Conservation (phyloP, 2,113 vertebrate genomes). For the Pelecanus crispus region DNA sequence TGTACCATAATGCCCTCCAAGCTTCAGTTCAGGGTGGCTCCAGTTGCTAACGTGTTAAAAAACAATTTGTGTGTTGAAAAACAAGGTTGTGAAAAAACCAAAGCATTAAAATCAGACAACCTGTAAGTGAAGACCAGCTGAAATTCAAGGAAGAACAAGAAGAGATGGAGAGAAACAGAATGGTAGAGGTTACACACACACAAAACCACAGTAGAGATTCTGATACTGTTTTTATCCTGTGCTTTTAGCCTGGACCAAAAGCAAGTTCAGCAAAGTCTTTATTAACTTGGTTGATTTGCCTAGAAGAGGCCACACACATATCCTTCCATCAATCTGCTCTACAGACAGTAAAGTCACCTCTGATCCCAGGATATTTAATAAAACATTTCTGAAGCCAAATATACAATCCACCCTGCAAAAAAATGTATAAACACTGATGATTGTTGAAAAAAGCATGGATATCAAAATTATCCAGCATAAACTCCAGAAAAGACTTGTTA, state of each 20-base stretch:
- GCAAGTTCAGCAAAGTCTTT: background rate
- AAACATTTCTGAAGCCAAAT: conserved; percentile 27
- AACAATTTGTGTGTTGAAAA: too few relatives aligned
- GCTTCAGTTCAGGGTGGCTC: background rate
- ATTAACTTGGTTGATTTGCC: background rate
- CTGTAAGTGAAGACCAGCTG: background rate
- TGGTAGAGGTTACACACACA: background rate
- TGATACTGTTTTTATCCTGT: background rate
- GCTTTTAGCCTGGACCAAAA: background rate
- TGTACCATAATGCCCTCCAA: background rate
- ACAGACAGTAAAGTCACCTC: background rate
- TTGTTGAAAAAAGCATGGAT: background rate
- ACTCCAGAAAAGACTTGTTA: background rate
- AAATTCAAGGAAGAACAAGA: background rate
- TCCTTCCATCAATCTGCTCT: background rate
- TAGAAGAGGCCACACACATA: background rate
- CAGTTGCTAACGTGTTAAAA: background rate
- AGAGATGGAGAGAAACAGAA: background rate
- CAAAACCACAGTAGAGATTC: background rate
- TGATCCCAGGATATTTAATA: conserved; percentile 19
- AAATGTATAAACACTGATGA: conserved; percentile 4
- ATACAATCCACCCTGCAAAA: conserved; percentile 5
- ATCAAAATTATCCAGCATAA: background rate
- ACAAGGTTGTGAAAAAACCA: background rate
- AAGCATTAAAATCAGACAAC: background rate